Base-by-base conservation (phyloP, 1,140 invertebrate genomes). In the Caenorhabditis brenneri region DNA sequence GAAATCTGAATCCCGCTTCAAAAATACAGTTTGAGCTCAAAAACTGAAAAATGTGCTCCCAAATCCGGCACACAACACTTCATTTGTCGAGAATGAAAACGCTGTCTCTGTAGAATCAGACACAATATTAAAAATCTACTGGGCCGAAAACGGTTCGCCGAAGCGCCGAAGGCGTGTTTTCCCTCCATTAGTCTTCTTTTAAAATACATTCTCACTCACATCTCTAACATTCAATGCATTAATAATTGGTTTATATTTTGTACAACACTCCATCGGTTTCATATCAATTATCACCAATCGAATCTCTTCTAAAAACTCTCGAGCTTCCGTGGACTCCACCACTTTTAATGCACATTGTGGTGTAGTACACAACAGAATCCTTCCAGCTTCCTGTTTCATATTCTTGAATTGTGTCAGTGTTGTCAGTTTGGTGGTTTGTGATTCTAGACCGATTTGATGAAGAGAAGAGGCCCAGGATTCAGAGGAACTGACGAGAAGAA, bases 291-390 rank as follows among this genome's bases (percentile, higher is more conserved):
- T 10, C 22, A 74, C 65, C 1, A 74, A n/a, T 5, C 65, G 65
- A 74, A 74, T 42, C n/a, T 74, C 65, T 22, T 74, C 65, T 10
- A 74, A 36, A 74, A 74, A 74, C 22, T 74, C 65, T 10, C 7
- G 5, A 42, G 36, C 36, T 74, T 46, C 65, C n/a, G 33, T 2
- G 3, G 65, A 74, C 27, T 74, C 65, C 6, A 74, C 36, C 4
- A 74, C 36, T 74, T 74, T 74, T 24, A 74, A 27, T 24, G 65
- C 65, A n/a, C 65, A 74, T 24, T 74, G 65, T 4, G 65, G 65
- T 24, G 65, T 42, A 1, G 65, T 31, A n/a, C 65, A 74, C 1
- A 74, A 12, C 19, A 74, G 15, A 16, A 74, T 74, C 12, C 22
- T 42, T 42, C 36, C 65, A 15, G 65, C 4, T 24, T 74, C 65